Evolutionary conservation across 2,888 invertebrate genomes (phyloP), one percentile per base, ranked within the genome.

Genomic region (Cepaea hortensis): DNA sequence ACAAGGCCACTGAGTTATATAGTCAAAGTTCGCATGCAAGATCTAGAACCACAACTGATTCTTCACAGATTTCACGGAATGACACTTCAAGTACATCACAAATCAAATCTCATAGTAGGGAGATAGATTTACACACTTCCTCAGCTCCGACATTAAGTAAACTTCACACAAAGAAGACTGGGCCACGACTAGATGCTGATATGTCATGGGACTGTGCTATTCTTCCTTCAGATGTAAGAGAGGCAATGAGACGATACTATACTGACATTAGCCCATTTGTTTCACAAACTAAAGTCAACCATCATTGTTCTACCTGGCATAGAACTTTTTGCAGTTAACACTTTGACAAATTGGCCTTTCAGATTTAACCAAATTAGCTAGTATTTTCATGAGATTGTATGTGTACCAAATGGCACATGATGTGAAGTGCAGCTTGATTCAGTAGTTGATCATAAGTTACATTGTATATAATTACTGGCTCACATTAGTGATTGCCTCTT

Each of bases 211-310:
- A 88, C 82, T 85, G 90, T 13, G 91, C 96, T 96, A 73, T 98
- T 85, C 96, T 96, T 48, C 97, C 97, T 0, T 96, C 96, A 15
- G 98, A 98, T 95, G 96, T 98, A 79, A 96, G 96, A 89, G 98
- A 98, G 95, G 97, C 97, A 0, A 95, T 98, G 91, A 95, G 97
- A 84, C 95, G 98, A 88, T 96, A 96, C 92, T 96, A 95, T 93
- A 90, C 91, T 20, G 90, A 87, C 85, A 90, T 91, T 55, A 93
- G 94, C 46, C 93, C 93, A 3, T 93, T 94, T 88, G 91, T 92
- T 3, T 92, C 93, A 18, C 91, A 91, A 85, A 90, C 91, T 81
- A 93, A 93, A 90, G 89, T 81, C n/a, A 81, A 68, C 35, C 35
- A 65, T 11, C 35, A 68, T n/a, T 68, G 70, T 48, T 35, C 65